A percentile compares a stretch with the other conserved stretches of the same genome.
These are phyloP conservation scores for Drosophila ananassae DNA, from an alignment of 1,140 invertebrate genomes.

Conservation along the genomic window DNA sequence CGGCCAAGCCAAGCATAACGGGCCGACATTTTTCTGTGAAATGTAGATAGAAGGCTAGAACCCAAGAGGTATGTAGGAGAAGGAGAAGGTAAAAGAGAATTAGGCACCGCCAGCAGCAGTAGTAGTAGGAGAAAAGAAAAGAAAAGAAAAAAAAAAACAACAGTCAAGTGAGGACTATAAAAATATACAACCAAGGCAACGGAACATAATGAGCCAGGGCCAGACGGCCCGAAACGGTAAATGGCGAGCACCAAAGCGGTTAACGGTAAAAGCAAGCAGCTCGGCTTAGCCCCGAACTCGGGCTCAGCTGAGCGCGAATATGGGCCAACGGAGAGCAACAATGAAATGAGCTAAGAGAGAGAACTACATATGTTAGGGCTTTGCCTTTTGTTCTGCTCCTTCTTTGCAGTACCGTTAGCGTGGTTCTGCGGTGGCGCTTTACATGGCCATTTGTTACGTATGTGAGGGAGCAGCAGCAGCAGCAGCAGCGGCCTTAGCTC, in stretches of 20 bases:
- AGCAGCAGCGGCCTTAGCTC: slow-evolving; percentile 4
- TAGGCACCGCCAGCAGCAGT: too few species aligned
- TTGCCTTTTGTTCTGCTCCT: slow-evolving; percentile 64
- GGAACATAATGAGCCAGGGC: slow-evolving; percentile 52
- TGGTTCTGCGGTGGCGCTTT: slow-evolving; percentile 63
- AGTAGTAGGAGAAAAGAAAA: slow-evolving; percentile 7
- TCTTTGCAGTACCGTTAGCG: slow-evolving; percentile 73
- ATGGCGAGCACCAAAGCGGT: slow-evolving; percentile 30
- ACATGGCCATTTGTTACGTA: slow-evolving; percentile 71
- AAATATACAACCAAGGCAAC: slow-evolving; percentile 71
- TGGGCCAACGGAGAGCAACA: slow-evolving; percentile 51
- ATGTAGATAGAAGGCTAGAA: slow-evolving; percentile 52
- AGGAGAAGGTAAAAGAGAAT: slow-evolving; percentile 15
- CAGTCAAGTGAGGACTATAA: slow-evolving; percentile 73
- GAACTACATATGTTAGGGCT: neutral
- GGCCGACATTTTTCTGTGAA: slow-evolving; percentile 53
- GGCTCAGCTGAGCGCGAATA: slow-evolving; percentile 65
- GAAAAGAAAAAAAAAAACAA: slow-evolving; percentile 34
- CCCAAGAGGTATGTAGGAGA: neutral
- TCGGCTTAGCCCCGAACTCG: slow-evolving; percentile 7
- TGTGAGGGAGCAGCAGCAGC: slow-evolving; percentile 17
- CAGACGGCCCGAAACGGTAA: slow-evolving; percentile 51
- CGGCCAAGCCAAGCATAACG: slow-evolving; percentile 65
- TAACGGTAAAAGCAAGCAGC: slow-evolving; percentile 37
- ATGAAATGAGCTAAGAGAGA: slow-evolving; percentile 4